Percentiles rank a stretch among this genome's conserved stretches.
These are phyloP conservation scores for Agrotis puta DNA, from an alignment of 2,888 invertebrate genomes.

Conservation along the genomic window DNA sequence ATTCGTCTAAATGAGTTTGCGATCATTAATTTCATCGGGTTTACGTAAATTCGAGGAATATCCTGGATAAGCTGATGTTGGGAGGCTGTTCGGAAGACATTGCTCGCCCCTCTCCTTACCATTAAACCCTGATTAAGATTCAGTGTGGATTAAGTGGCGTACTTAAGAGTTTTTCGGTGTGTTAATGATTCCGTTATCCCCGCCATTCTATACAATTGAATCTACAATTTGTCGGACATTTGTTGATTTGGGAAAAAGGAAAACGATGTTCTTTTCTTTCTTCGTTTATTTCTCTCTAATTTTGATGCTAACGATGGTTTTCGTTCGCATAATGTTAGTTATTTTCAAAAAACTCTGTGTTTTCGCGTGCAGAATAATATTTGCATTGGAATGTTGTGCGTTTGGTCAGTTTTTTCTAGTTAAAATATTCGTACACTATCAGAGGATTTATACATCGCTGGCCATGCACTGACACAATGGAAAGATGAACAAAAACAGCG, in stretches of 20 bases:
- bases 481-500: conserved; percentile 85
- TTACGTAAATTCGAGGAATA: conserved; percentile 64
- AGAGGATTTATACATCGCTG: conserved; percentile 87
- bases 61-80: conserved; percentile 57
- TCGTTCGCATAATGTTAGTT: conserved; percentile 31
- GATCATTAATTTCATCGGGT: conserved; percentile 69
- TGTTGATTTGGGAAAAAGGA: conserved; percentile 56
- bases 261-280: conserved; percentile 39
- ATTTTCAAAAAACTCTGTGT: conserved; percentile 28
- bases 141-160: conserved; percentile 77
- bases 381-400: conserved; percentile 70
- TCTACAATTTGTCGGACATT: conserved; percentile 64
- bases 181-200: conserved; percentile 80
- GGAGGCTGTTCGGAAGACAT: conserved; percentile 57
- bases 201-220: conserved; percentile 67
- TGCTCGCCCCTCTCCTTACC: conserved; percentile 66
- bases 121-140: conserved; percentile 82
- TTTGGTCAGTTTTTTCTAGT: conserved; percentile 76
- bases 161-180: conserved; percentile 76
- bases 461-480: conserved; percentile 82
- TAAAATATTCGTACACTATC: conserved; percentile 84
- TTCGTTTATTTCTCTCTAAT: conserved; percentile 36
- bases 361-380: conserved; percentile 65
- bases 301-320: conserved; percentile 17
- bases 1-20: conserved; percentile 49